Evolutionary conservation across 2,797 vertebrate species (phyloP).

Genomic region (Esox masquinongy): DNA sequence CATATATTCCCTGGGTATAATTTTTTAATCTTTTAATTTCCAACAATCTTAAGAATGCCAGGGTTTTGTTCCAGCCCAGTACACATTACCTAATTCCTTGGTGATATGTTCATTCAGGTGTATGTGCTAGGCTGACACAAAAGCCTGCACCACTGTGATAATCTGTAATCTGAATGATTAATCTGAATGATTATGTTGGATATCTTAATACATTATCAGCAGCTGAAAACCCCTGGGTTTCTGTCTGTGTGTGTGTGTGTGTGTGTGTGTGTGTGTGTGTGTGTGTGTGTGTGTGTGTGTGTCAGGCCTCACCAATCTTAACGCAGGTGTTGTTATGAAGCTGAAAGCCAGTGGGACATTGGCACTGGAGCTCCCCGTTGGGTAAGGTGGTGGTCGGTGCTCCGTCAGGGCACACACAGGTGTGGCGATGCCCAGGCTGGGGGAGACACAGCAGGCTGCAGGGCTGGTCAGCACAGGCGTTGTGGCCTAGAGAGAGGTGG

Average conservation of each 20-base stretch:
- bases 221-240: too few relatives aligned
- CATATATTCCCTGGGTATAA: too few relatives aligned
- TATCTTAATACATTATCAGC: neutral
- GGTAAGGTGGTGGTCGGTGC: slow-evolving; percentile 73
- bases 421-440: slow-evolving; percentile 79
- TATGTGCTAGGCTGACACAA: neutral
- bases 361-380: slow-evolving; percentile 83
- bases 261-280: neutral
- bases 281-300: neutral
- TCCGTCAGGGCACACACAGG: slow-evolving; percentile 89
- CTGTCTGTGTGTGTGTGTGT: neutral
- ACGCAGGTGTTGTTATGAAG: slow-evolving; percentile 83
- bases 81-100: neutral
- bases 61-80: neutral
- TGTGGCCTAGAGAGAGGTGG: slow-evolving; percentile 48
- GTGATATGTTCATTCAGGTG: neutral
- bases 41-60: slow-evolving; percentile 8
- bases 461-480: slow-evolving; percentile 83
- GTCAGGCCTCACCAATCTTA: slow-evolving; percentile 79
- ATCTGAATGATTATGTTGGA: neutral
- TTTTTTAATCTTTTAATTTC: too few relatives aligned
- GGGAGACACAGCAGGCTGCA: slow-evolving; percentile 94
- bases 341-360: slow-evolving; percentile 85
- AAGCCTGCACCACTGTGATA: neutral
- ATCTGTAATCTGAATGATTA: too few relatives aligned